Evolutionary conservation across 2,888 invertebrate species (phyloP).

Genomic region (Noctua janthina): DNA sequence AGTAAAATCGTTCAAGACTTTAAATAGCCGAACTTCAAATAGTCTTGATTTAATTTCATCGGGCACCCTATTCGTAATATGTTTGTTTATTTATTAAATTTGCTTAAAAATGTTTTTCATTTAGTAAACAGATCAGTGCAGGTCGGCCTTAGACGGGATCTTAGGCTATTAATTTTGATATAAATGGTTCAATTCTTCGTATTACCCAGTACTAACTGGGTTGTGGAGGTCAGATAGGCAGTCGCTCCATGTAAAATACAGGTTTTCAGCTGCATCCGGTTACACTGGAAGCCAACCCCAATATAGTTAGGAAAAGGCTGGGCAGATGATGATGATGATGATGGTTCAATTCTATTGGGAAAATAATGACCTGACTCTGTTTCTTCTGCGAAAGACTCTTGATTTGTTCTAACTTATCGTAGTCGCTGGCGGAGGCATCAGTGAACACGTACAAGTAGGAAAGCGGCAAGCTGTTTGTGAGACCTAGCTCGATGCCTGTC

Average conservation of each 20-base stretch:
- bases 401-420: constrained; percentile 63
- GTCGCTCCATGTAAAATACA: too few relatives aligned
- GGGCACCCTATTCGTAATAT: not conserved
- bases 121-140: not conserved
- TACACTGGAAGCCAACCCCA: too few relatives aligned
- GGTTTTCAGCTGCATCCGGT: too few relatives aligned
- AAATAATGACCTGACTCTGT: constrained; percentile 71
- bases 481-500: constrained; percentile 76
- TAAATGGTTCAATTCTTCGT: not conserved
- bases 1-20: not conserved
- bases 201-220: too few relatives aligned
- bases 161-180: not conserved
- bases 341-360: not conserved
- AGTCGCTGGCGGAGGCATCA: constrained; percentile 80
- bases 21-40: not conserved
- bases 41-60: not conserved
- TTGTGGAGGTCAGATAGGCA: too few relatives aligned
- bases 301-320: too few relatives aligned
- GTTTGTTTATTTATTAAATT: not conserved
- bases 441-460: constrained; percentile 83
- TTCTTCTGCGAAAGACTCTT: constrained; percentile 74
- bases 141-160: not conserved
- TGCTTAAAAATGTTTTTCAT: not conserved
- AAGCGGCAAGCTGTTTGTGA: constrained; percentile 72
- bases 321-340: too few relatives aligned